Conservation (phyloP, 2,113 vertebrate species). For the Eulemur macaco region DNA sequence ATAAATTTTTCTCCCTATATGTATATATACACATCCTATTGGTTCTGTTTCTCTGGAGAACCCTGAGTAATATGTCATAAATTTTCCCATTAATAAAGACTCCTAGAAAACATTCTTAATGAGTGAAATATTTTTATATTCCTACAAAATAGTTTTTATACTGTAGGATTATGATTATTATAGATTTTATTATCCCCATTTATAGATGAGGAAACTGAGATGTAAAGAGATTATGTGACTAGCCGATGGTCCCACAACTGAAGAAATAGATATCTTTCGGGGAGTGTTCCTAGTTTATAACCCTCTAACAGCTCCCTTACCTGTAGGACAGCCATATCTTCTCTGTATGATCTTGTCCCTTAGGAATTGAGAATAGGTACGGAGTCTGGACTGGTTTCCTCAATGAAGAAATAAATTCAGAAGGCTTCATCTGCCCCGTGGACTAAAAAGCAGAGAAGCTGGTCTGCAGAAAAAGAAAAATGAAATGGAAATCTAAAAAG, state of each 20-base stretch:
- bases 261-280: background rate
- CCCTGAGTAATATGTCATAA: background rate
- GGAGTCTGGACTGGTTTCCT: background rate
- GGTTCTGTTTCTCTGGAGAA: background rate
- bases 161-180: background rate
- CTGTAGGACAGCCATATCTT: background rate
- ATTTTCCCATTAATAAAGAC: conserved; percentile 13
- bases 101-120: conserved; percentile 10
- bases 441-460: background rate
- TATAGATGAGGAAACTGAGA: background rate
- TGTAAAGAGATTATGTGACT: background rate
- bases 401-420: background rate
- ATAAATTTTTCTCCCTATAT: background rate
- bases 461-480: background rate
- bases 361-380: background rate
- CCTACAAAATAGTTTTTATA: background rate
- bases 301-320: background rate
- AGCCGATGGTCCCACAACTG: background rate
- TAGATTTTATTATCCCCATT: background rate
- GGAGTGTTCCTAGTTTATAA: background rate
- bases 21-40: background rate
- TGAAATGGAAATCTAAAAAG: background rate
- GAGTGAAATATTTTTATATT: background rate
- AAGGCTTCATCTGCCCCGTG: background rate
- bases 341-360: background rate